Evolutionary conservation across 2,888 invertebrate species (phyloP).

Genomic region (Leucophenga montana): DNA sequence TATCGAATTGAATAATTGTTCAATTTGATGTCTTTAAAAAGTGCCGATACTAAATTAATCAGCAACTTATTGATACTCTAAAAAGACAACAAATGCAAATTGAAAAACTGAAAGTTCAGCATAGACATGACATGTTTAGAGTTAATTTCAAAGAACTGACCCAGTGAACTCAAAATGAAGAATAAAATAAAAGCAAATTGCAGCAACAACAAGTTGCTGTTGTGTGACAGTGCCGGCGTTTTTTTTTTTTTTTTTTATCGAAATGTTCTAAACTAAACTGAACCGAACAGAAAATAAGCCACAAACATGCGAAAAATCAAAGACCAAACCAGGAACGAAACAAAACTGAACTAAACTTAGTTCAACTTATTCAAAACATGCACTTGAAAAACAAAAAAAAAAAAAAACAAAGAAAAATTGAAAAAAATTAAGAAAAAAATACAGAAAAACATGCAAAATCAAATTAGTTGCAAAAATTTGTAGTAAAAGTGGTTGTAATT

Average conservation of each 20-base stretch:
- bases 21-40: no score
- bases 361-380: conserved; percentile 30
- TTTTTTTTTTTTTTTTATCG: neutral
- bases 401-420: conserved; percentile 24
- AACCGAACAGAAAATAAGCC: conserved; percentile 23
- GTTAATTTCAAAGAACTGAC: conserved; percentile 21
- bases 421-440: conserved; percentile 25
- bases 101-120: conserved; percentile 7
- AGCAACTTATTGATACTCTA: no score
- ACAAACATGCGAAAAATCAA: conserved; percentile 38
- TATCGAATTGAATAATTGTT: neutral
- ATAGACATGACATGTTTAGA: conserved; percentile 18
- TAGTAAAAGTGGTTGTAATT: conserved; percentile 56
- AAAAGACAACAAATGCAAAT: conserved; percentile 8
- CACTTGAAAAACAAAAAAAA: conserved; percentile 43
- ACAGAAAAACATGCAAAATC: conserved; percentile 46
- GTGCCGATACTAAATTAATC: no score
- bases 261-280: conserved; percentile 1
- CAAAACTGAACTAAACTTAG: neutral
- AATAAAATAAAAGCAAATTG: neutral
- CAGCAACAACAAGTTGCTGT: conserved; percentile 7
- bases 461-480: conserved; percentile 47
- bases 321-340: conserved; percentile 30
- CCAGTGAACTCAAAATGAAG: conserved; percentile 33
- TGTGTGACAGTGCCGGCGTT: conserved; percentile 22